Percentiles rank a stretch among this genome's conserved stretches.
Evolutionary conservation across 2,888 invertebrate genomes (phyloP).

Genomic region (Podotricha telesiphe): DNA sequence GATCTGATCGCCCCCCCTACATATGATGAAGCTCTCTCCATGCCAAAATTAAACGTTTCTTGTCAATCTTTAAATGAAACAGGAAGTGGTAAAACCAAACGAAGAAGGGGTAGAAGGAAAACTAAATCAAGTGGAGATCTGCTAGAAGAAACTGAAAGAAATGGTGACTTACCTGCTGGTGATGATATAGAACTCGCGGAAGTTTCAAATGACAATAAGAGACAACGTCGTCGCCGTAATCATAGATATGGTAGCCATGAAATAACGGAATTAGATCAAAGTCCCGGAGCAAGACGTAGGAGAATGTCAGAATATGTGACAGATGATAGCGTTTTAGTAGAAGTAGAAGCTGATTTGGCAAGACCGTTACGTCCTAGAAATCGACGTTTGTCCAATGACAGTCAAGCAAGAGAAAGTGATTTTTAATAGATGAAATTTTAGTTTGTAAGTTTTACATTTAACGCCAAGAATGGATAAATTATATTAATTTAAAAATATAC

Average conservation of each 20-base stretch:
- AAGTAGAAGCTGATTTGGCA: slow-evolving; percentile 65
- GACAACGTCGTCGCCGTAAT: slow-evolving; percentile 58
- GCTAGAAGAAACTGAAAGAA: slow-evolving; percentile 74
- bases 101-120: slow-evolving; percentile 74
- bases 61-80: slow-evolving; percentile 81
- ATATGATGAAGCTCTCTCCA: slow-evolving; percentile 89
- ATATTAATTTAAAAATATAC: background rate
- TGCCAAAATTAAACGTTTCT: slow-evolving; percentile 87
- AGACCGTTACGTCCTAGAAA: slow-evolving; percentile 61
- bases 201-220: slow-evolving; percentile 54
- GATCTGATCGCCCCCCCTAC: slow-evolving; percentile 88
- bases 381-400: slow-evolving; percentile 69
- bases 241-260: slow-evolving; percentile 75
- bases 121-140: slow-evolving; percentile 80
- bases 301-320: slow-evolving; percentile 69
- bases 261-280: slow-evolving; percentile 73
- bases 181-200: slow-evolving; percentile 67
- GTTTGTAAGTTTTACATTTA: background rate
- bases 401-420: slow-evolving; percentile 76
- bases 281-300: slow-evolving; percentile 69
- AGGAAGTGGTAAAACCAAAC: slow-evolving; percentile 70
- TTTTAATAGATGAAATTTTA: slow-evolving; percentile 48
- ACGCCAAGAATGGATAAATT: background rate
- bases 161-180: slow-evolving; percentile 64
- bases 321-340: slow-evolving; percentile 58